Percentiles rank a stretch among this genome's conserved stretches.
phyloP scores from a whole-genome alignment of 92 coral and sea anemone genomes.

The Meandrina meandrites region DNA sequence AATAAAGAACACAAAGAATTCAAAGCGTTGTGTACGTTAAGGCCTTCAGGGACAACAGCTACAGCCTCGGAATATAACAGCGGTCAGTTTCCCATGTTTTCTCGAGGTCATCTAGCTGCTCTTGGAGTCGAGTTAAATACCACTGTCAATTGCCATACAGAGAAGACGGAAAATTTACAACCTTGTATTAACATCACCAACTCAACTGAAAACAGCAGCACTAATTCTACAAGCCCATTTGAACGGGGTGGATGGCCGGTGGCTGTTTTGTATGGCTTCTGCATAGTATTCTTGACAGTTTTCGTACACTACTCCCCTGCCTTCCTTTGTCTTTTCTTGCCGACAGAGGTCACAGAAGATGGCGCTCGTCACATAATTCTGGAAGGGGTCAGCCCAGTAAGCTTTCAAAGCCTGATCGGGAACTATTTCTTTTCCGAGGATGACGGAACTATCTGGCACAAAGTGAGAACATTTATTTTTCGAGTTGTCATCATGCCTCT shows the following conservation, averaged over 20 bases:
- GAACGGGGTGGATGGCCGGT: background rate
- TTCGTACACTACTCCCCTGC: background rate
- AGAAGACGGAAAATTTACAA: background rate
- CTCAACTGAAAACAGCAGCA: background rate
- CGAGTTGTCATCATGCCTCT: constrained; percentile 1
- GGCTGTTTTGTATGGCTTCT: too few relatives aligned
- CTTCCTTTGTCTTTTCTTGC: constrained; percentile 1
- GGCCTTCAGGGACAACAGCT: background rate
- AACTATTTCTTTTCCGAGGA: background rate
- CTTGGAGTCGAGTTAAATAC: background rate
- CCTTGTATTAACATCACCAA: background rate
- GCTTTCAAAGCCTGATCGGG: background rate
- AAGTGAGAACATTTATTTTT: background rate
- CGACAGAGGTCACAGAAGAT: background rate
- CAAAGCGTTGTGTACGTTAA: background rate
- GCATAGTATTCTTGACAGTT: background rate
- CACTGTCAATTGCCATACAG: background rate
- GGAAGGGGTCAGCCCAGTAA: constrained; percentile 22
- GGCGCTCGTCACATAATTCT: constrained; percentile 2
- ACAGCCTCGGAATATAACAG: background rate
- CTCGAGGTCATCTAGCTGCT: background rate
- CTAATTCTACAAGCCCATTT: background rate
- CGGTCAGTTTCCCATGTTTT: background rate
- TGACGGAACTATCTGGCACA: background rate
- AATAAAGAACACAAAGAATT: background rate